Base-by-base conservation (phyloP, 2,113 vertebrate genomes). In the Lipotes vexillifer region DNA sequence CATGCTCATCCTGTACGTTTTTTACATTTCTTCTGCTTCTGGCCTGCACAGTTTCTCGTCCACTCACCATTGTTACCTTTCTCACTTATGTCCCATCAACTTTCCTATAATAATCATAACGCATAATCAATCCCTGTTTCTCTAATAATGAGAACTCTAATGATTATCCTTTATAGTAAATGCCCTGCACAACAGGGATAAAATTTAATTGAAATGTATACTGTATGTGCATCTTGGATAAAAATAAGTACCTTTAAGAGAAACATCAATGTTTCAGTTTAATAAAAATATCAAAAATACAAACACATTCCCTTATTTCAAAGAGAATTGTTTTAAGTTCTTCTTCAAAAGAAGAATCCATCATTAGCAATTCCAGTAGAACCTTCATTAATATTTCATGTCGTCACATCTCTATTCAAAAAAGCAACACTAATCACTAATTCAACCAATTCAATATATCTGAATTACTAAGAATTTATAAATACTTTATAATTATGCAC, bases 331-430 rank as follows among this genome's bases (percentile, higher is more conserved):
- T 90, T 94, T 95, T 65, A 95, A 97, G 85, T 95, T 97, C 81
- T 57, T 88, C 36, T 36, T 78, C 74, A 52, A 81, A 81, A 93
- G 20, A 97, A 94, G 36, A 96, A 92, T 88, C 11, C 8, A 17
- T 82, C 25, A 72, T 92, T 82, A 96, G 61, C 27, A 95, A 94
- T 95, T 87, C 21, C 41, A 88, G 6, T 59, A 92, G 63, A 95
- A 52, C 31, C 83, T 74, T 85, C 49, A 92, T 97, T 88, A 97
- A 97, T 94, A 92, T 87, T 96, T 96, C 82, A 80, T 95, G 44
- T 94, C 78, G 13, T 91, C 63, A 38, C 41, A 88, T 96, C 38
- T 94, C 46, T 95, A 20, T 81, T 97, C 15, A 29, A 68, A 95
- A 90, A 78, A 93, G 41, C 29, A 89, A 63, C 38, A 52, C 44